Evolutionary conservation across 2,797 vertebrate species (phyloP).

Genomic region (Sphenopsis melanotis): DNA sequence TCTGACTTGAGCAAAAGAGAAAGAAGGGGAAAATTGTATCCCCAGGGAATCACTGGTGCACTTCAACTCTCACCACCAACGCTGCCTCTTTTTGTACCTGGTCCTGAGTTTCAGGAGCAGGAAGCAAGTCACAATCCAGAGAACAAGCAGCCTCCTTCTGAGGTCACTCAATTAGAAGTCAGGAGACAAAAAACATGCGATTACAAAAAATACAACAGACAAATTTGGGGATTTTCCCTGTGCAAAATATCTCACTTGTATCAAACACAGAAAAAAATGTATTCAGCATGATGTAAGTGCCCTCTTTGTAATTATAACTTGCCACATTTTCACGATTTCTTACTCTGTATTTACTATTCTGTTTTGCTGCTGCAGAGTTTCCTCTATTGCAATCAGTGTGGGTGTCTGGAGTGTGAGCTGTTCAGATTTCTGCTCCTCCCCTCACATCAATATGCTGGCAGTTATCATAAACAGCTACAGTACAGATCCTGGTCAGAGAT

Average conservation of each 20-base stretch:
- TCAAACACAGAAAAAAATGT: background rate
- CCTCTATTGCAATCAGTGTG: conserved; percentile 42
- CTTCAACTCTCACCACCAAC: background rate
- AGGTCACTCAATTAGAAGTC: background rate
- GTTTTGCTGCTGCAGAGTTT: conserved; percentile 43
- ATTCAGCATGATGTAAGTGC: background rate
- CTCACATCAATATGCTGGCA: conserved; percentile 22
- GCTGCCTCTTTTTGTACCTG: background rate
- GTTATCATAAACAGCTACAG: background rate
- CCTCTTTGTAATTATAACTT: background rate
- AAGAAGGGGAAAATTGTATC: background rate
- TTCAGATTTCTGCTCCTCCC: conserved; percentile 44
- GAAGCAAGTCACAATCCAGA: background rate
- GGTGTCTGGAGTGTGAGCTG: conserved; percentile 37
- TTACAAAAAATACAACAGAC: background rate
- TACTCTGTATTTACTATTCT: conserved; percentile 49
- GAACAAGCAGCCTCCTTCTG: background rate
- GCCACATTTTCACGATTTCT: background rate
- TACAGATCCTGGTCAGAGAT: background rate
- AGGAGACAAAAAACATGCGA: background rate
- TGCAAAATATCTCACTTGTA: background rate
- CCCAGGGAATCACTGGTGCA: background rate
- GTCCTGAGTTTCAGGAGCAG: background rate
- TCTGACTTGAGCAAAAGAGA: background rate
- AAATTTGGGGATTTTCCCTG: background rate